These are phyloP conservation scores for Volucella zonaria DNA, from an alignment of 2,888 invertebrate genomes.

Conservation along the genomic window DNA sequence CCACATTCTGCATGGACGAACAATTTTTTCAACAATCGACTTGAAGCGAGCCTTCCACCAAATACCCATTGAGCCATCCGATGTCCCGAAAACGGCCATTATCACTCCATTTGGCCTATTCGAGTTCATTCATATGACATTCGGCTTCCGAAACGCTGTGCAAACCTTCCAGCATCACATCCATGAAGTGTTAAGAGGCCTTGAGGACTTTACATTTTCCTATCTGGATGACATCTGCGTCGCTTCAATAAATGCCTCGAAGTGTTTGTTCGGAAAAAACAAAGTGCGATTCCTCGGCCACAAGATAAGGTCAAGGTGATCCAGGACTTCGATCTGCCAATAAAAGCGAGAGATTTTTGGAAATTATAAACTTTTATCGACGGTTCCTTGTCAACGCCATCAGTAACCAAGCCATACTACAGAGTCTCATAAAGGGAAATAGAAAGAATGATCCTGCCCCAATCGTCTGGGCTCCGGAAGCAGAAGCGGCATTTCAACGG, in stretches of 20 bases:
- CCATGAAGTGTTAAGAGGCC: neutral
- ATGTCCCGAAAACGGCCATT: too few relatives aligned
- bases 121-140: conserved; percentile 3
- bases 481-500: conserved; percentile 41
- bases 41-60: conserved; percentile 42
- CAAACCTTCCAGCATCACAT: conserved; percentile 14
- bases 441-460: conserved; percentile 60
- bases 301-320: neutral
- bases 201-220: neutral
- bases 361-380: conserved; percentile 72
- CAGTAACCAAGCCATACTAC: conserved; percentile 32
- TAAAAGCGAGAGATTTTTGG: conserved; percentile 65
- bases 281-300: neutral
- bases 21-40: conserved; percentile 55
- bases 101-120: conserved; percentile 8
- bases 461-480: neutral
- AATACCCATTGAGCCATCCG: neutral
- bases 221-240: conserved; percentile 13
- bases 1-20: conserved; percentile 17
- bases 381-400: conserved; percentile 59
- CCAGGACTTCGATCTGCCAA: neutral
- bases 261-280: conserved; percentile 15
- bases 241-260: conserved; percentile 10
- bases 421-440: conserved; percentile 42
- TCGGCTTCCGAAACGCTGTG: neutral